phyloP scores from a whole-genome alignment of 2,113 vertebrate species.

The Rattus norvegicus region DNA sequence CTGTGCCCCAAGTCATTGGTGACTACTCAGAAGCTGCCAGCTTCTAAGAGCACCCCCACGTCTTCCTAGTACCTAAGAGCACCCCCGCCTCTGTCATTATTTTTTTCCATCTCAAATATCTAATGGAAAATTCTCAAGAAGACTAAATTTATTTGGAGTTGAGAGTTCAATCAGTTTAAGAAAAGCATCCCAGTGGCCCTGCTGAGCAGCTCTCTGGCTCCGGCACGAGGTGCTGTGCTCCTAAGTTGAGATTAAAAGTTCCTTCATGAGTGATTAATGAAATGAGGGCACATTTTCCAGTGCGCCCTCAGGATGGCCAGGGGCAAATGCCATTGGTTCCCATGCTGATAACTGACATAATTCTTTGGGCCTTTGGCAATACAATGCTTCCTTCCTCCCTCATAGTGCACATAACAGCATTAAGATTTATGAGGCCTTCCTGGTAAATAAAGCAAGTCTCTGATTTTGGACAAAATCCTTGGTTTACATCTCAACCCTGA shows the following conservation, averaged over 20 bases:
- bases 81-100: neutral
- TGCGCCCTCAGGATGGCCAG: neutral
- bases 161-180: neutral
- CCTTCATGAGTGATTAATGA: neutral
- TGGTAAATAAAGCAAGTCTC: neutral
- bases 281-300: neutral
- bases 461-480: neutral
- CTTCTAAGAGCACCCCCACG: neutral
- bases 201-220: neutral
- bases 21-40: neutral
- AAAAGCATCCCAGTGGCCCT: neutral
- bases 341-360: neutral
- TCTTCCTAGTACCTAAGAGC: neutral
- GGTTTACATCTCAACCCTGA: neutral
- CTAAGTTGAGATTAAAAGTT: too few relatives aligned
- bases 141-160: neutral
- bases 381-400: neutral
- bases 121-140: neutral
- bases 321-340: neutral
- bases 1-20: too few relatives aligned
- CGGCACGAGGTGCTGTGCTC: neutral
- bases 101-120: neutral
- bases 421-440: neutral
- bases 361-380: neutral
- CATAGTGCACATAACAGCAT: neutral